Evolutionary conservation across 2,113 vertebrate species (phyloP), one percentile per base, ranked within the genome.

Genomic region (Motacilla alba): DNA sequence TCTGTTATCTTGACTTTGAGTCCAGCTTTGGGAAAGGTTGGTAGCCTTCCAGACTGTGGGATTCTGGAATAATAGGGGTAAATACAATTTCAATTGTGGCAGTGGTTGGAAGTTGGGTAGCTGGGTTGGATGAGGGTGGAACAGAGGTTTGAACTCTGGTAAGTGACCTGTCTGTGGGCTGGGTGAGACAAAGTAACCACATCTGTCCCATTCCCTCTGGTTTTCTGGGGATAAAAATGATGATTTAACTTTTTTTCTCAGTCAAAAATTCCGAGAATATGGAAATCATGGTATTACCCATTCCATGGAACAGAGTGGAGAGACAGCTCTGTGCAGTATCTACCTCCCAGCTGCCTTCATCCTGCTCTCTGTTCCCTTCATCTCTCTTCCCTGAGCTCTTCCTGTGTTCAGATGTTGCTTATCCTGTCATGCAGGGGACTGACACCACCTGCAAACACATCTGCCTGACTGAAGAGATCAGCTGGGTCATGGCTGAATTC

Each of bases 1-100:
- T 83, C 12, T 66, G 2, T 52, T 39, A 30, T 8, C 68, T 58
- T 77, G 41, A 7, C 33, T 59, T 35, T 79, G 41, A 58, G 69
- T 11, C 10, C 66, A 88, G 44, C 28, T 89, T 49, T 86, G 83
- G 55, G 24, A 37, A 83, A 62, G 7, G 24, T 0, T 83, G n/a
- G 35, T 11, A n/a, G 11, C 17, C 13, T 81, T 69, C 27, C 28
- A 90, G 43, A 18, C 33, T 0, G 0, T 7, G 18, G 18, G 22
- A 26, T 44, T 66, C n/a, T 88, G 63, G 41, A 64, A 10, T 24
- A 37, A 56, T 5, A 44, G 24, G 18, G 6, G 8, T 49, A 58
- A 68, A 88, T 37, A 44, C 1, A 4, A 6, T 33, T 19, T 79
- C 3, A 3, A 30, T 63, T 33, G 21, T 56, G 17, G 39, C 8